Base-by-base conservation (phyloP, 2,888 invertebrate genomes). In the Hemithea aestivaria region DNA sequence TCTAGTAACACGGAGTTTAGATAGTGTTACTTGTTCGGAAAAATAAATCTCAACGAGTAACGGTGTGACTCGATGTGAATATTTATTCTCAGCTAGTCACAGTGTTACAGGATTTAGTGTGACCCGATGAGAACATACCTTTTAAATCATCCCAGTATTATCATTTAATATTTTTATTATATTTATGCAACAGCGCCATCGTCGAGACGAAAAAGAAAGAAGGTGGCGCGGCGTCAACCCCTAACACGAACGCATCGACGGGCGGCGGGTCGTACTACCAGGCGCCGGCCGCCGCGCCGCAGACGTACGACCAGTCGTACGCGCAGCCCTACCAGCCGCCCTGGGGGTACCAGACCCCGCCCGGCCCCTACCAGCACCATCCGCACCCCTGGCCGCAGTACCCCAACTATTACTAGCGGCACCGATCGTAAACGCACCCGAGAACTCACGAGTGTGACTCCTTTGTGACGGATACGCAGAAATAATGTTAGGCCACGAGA, bases 271-370 rank as follows among this genome's bases (percentile, higher is more conserved):
- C 71, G n/a, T 77, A 79, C 69, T 84, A 84, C 68, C 75, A 73
- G 52, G 52, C 76, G 41, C 71, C 69, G 25, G 52, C 68, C 22
- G 65, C 73, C 8, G 51, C 69, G n/a, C 63, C 76, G 47, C 70
- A 67, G 55, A 65, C 77, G 3, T 83, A 81, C 73, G 80, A 83
- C 35, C 83, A 81, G 65, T 72, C 73, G 27, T 84, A 87, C 66
- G 71, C 80, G 58, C 76, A 75, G 64, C 79, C 77, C 51, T 83
- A 82, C 70, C 83, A 82, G 66, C 78, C 83, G 48, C 77, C 84
- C 8, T 87, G 87, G 87, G 80, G 81, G 48, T 85, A 85, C 71
- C 85, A 87, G 66, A 87, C 87, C 58, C 82, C 85, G 27, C 78
- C 84, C 30, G 76, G 75, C 2, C 81, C 87, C 39, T 84, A 87